Base-by-base conservation (phyloP, 2,888 invertebrate genomes). In the Callyntrura sp. region DNA sequence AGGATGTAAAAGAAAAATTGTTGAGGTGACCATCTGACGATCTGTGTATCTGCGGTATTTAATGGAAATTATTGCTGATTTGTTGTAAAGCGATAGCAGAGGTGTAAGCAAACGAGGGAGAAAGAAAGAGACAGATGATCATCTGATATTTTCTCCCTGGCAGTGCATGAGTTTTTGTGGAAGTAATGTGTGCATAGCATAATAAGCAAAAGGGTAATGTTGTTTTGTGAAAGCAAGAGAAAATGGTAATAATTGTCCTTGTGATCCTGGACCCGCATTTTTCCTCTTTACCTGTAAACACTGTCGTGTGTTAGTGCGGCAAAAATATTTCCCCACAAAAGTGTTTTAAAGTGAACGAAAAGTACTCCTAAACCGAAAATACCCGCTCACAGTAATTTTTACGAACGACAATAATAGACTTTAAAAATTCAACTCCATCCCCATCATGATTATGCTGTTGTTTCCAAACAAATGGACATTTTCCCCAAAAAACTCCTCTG, bases 1-100 rank as follows among this genome's bases (percentile, higher is more conserved):
- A 43, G 89, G 81, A 89, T 78, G 78, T 65, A 88, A 88, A 84
- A 76, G 48, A 45, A 84, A 73, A 55, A 51, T 25, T 48, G 43
- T 82, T 65, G 78, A 68, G 55, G 57, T 70, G 51, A 35, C 68
- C 86, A 78, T 76, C 85, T 85, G 73, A 45, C 73, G 57, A 85
- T 82, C 82, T 43, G 62, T 82, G 43, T 12, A 45, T 35, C 87
- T 79, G 70, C 43, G 87, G 87, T 73, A 87, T 79, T 86, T 79
- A 79, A 35, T 86, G 55, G 79, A 79, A 86, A 78, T 79, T 82
- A 79, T 60, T 79, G 55, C 2, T 79, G 79, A 79, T 79, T 35
- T 79, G 79, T 79, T 79, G 79, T 57, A 51, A 76, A 60, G 35
- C 35, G 57, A 79, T 60, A 79, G 57, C 51, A 17, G 45, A 8